Evolutionary conservation across 2,797 vertebrate species (phyloP), one percentile per base, ranked within the genome.

Genomic region (Acomys russatus): DNA sequence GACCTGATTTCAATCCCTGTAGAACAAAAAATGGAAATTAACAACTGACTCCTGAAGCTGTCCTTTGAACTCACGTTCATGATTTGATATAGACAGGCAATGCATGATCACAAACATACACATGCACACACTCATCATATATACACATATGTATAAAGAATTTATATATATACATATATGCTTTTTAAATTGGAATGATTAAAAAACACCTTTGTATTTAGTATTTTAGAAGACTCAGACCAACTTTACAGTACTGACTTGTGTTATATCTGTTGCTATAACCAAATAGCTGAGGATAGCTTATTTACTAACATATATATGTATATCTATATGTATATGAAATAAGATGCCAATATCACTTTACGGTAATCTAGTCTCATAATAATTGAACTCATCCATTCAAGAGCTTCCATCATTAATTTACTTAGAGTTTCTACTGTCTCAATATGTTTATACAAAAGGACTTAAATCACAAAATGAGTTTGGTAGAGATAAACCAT

Each of bases 191-290:
- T 33, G n/a, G 54, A 35, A 61, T 14, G 11, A 35, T 59, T 59
- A 61, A 61, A 82, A 49, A 20, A 83, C 8, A 70, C 2, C 28
- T 4, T 92, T 90, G 38, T 20, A 5, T 23, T 97, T 73, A 80
- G 61, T 88, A 9, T 85, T 56, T 80, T 95, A 56, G 7, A 15
- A 71, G 14, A 90, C 1, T 78, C n/a, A 85, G 59, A 88, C 18
- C 94, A 88, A 4, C 38, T 80, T 91, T 93, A 84, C 14, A 82
- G 12, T 84, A 61, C 49, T 74, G 33, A 71, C 54, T n/a, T 44
- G 17, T 33, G 15, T 10, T 80, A 10, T 71, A 49, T 35, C 33
- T 80, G 20, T 77, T 44, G 20, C n/a, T 30, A 33, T 30, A 82
- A 38, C 44, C 5, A 68, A 86, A 33, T 22, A 63, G 2, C 85